phyloP scores from a whole-genome alignment of 2,797 vertebrate genomes.

The Gorsachius magnificus region DNA sequence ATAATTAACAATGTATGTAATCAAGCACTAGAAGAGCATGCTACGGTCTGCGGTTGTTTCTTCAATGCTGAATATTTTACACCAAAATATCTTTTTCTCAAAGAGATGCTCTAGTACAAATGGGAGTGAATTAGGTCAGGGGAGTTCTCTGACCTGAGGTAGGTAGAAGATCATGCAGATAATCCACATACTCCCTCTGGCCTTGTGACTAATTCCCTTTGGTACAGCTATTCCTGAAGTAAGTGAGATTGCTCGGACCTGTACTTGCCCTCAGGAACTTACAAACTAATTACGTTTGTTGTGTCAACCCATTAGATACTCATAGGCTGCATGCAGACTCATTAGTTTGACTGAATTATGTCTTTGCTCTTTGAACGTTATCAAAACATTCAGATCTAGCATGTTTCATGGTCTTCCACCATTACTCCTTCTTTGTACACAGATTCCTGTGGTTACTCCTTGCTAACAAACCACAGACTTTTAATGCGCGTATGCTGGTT shows the following conservation, averaged over 20 bases:
- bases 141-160: slow-evolving; percentile 14
- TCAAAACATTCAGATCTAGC: slow-evolving; percentile 15
- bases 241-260: background rate
- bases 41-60: background rate
- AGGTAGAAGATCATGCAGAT: background rate
- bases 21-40: background rate
- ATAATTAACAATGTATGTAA: background rate
- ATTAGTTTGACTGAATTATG: slow-evolving; percentile 3
- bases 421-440: background rate
- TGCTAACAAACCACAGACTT: background rate
- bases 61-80: background rate
- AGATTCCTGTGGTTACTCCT: slow-evolving; percentile 23
- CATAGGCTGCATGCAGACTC: background rate
- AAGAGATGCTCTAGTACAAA: background rate
- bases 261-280: slow-evolving; percentile 32
- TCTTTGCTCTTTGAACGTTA: slow-evolving; percentile 31
- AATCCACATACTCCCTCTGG: background rate
- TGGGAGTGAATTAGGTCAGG: background rate
- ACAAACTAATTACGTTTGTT: slow-evolving; percentile 2
- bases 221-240: background rate
- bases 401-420: slow-evolving; percentile 23
- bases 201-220: slow-evolving; percentile 36
- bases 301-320: slow-evolving; percentile 36
- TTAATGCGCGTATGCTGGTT: background rate
- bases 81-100: background rate